Evolutionary conservation across 2,888 invertebrate species (phyloP).

Genomic region (Trissolcus brochymenae): DNA sequence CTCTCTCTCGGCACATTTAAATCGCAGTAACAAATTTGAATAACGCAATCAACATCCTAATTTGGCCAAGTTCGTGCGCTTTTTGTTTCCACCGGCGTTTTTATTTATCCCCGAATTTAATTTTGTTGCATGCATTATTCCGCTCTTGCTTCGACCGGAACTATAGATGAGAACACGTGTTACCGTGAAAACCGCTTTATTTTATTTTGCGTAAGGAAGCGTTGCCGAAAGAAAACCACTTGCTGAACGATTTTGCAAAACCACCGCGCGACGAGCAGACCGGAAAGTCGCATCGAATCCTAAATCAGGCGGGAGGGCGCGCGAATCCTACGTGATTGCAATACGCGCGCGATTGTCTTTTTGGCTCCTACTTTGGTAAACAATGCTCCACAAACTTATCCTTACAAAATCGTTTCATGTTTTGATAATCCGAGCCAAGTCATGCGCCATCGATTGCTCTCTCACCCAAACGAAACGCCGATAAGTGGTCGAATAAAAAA

Average conservation of each 20-base stretch:
- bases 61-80: slow-evolving; percentile 5
- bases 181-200: slow-evolving; percentile 13
- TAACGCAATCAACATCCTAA: slow-evolving; percentile 23
- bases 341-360: slow-evolving; percentile 63
- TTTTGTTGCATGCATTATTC: slow-evolving; percentile 42
- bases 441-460: slow-evolving; percentile 22
- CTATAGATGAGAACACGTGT: slow-evolving; percentile 33
- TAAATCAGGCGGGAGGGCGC: slow-evolving; percentile 67
- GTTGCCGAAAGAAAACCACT: slow-evolving; percentile 44
- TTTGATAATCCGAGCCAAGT: slow-evolving; percentile 36
- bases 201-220: slow-evolving; percentile 7
- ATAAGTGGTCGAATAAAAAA: no score
- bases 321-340: slow-evolving; percentile 70
- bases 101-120: slow-evolving; percentile 19
- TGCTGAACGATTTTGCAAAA: slow-evolving; percentile 57
- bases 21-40: slow-evolving; percentile 23
- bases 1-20: slow-evolving; percentile 29
- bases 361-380: slow-evolving; percentile 39
- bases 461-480: no score
- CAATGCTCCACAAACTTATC: slow-evolving; percentile 31
- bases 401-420: slow-evolving; percentile 35
- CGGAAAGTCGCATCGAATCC: slow-evolving; percentile 64
- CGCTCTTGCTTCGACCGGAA: slow-evolving; percentile 3
- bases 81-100: slow-evolving; percentile 1
- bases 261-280: slow-evolving; percentile 61